Percentiles rank a stretch among this genome's conserved stretches.
Conservation (phyloP, 1,140 invertebrate genomes). For the Anastrepha obliqua region DNA sequence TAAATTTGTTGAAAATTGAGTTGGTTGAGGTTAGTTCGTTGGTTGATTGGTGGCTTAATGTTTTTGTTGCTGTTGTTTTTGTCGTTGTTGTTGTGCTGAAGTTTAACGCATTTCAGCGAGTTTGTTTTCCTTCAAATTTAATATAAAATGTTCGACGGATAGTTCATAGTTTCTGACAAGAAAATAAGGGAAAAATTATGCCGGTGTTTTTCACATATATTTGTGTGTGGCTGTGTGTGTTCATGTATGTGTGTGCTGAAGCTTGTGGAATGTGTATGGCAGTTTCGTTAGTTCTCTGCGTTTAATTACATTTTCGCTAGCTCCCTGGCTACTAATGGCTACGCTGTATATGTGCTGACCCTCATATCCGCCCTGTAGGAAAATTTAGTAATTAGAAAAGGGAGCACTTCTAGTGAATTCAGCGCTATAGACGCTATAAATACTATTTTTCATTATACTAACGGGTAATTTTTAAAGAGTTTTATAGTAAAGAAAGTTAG, state of each 20-base stretch:
- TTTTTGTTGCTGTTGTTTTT: not conserved
- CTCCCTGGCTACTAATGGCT: not conserved
- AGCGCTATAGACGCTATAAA: too few species aligned
- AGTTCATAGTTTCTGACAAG: not conserved
- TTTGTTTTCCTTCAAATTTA: constrained; percentile 4
- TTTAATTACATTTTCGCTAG: constrained; percentile 16
- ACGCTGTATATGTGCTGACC: not conserved
- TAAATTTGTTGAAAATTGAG: constrained; percentile 21
- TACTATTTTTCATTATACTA: too few species aligned
- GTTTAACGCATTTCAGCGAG: not conserved
- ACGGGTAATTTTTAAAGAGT: too few species aligned
- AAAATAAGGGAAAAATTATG: not conserved
- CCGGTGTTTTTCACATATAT: not conserved
- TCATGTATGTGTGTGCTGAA: too few species aligned
- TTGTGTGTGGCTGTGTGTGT: too few species aligned
- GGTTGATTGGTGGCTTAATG: not conserved
- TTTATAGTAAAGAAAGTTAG: too few species aligned
- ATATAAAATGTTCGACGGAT: not conserved
- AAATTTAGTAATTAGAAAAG: not conserved
- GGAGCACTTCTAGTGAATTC: too few species aligned
- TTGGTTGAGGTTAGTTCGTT: constrained; percentile 4
- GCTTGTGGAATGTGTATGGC: not conserved
- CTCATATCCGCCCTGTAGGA: not conserved
- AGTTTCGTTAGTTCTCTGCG: constrained; percentile 3
- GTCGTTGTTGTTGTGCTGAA: not conserved